Conservation (phyloP, 2,797 vertebrate species). For the Cuniculus paca region DNA sequence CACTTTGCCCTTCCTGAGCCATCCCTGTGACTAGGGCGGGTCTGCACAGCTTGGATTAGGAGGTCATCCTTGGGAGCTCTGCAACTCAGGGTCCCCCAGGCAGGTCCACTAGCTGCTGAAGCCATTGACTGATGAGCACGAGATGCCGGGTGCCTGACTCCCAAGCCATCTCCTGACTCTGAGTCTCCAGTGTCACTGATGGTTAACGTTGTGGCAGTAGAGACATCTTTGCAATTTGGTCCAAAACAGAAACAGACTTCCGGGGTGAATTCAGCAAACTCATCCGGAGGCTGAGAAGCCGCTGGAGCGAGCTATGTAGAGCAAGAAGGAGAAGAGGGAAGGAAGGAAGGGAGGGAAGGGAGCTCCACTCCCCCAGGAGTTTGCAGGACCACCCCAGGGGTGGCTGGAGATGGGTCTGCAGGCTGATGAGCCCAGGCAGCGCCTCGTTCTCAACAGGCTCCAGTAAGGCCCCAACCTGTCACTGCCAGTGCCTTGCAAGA, state of each 20-base stretch:
- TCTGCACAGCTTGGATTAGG: background rate
- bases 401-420: background rate
- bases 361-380: background rate
- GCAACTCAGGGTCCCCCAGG: background rate
- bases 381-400: background rate
- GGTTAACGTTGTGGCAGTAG: background rate
- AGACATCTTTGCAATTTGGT: background rate
- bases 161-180: background rate
- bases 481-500: conserved; percentile 21
- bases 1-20: background rate
- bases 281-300: background rate
- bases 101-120: background rate
- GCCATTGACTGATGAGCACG: background rate
- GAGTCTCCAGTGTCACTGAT: background rate
- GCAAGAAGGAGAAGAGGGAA: background rate
- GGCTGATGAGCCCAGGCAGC: conserved; percentile 58
- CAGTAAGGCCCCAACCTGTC: conserved; percentile 47
- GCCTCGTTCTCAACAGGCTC: conserved; percentile 3
- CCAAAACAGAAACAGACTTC: background rate
- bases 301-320: background rate
- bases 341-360: background rate
- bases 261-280: conserved; percentile 3
- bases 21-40: background rate
- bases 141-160: background rate
- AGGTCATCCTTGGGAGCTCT: background rate